These are phyloP conservation scores for Melanerpes aurifrons DNA, from an alignment of 2,113 vertebrate genomes.

Conservation along the genomic window DNA sequence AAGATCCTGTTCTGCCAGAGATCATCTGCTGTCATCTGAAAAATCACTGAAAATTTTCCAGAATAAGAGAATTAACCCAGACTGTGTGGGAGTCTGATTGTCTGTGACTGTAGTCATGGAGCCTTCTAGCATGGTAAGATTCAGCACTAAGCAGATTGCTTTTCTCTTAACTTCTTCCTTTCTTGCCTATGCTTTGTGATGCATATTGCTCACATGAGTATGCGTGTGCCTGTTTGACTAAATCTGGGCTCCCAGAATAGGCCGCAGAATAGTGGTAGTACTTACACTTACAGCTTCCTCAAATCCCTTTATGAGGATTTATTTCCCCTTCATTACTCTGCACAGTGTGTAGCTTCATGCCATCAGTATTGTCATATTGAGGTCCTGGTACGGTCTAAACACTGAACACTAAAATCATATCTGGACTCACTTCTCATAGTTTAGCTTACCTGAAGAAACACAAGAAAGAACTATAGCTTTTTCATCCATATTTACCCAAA, in stretches of 20 bases:
- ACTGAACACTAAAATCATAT: not conserved
- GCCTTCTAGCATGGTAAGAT: not conserved
- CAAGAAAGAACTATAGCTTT: not conserved
- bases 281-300: not conserved
- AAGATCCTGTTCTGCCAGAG: not conserved
- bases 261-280: not conserved
- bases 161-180: not conserved
- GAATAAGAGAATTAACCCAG: not conserved
- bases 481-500: not conserved
- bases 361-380: not conserved
- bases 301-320: not conserved
- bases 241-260: not conserved
- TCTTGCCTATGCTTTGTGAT: not conserved
- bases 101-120: not conserved
- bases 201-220: not conserved
- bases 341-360: not conserved
- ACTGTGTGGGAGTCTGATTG: not conserved
- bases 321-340: not conserved
- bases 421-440: not conserved
- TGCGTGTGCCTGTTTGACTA: not conserved
- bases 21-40: not conserved
- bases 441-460: not conserved
- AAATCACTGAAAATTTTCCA: not conserved
- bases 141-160: not conserved
- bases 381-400: not conserved